Evolutionary conservation across 92 coral and sea anemone species (phyloP), one percentile per base, ranked within the genome.

Genomic region (Phenganax marumi): DNA sequence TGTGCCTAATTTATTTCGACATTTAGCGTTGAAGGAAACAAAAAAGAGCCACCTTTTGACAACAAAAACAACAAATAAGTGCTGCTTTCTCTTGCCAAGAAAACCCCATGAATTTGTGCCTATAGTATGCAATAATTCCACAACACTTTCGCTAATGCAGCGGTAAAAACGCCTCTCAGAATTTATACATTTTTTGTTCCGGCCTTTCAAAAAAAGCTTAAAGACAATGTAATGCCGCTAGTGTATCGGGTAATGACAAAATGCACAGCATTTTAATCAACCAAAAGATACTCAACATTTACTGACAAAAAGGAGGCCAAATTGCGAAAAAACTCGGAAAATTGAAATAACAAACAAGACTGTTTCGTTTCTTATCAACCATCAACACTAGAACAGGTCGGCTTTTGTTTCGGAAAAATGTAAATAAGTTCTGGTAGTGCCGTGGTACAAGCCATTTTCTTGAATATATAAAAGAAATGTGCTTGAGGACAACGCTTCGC

Each of bases 351-450:
- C 81, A 76, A 76, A 50, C 68, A 23, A 76, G 81, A 53, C 81
- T 21, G 62, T 76, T 12, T 66, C 50, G 72, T 19, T 76, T 43
- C 83, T 61, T 78, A 78, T 78, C 83, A 63, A 78, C 83, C 72
- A 78, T 78, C 83, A 78, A n/a, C 77, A 25, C 50, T 66, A 33
- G 12, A 50, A 68, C 83, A 78, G 83, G 83, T 78, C 83, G 50
- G 68, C 83, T 78, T 60, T 78, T 78, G 83, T 78, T 78, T 78
- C 73, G 19, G 48, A 78, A 78, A 78, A 78, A 78, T 78, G 83
- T 62, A 78, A 78, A 78, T 78, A 78, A 63, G 55, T 62, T 62
- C 81, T 76, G 81, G 81, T 76, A 76, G 56, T 43, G 68, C 22
- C 81, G 68, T 76, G 81, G 53, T 54, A 62, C 25, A 76, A n/a